Conservation (phyloP, 2,888 invertebrate genomes). For the Tachina fera region DNA sequence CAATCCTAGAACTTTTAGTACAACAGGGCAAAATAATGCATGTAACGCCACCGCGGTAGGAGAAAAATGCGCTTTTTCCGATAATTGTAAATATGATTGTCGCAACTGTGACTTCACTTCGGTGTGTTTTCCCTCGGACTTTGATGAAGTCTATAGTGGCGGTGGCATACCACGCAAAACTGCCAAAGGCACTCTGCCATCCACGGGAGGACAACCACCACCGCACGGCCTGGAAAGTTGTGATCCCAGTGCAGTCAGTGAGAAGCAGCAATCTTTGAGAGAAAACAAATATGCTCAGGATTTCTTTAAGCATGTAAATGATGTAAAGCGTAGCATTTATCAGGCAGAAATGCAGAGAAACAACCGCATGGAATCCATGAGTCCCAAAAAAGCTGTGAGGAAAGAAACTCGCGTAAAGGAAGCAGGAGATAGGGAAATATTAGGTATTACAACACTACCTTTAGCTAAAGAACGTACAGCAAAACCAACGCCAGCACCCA, state of each 20-base stretch:
- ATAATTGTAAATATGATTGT: conserved; percentile 82
- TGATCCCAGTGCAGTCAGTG: conserved; percentile 49
- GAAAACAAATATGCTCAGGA: conserved; percentile 83
- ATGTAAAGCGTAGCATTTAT: conserved; percentile 82
- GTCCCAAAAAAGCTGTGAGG: conserved; percentile 53
- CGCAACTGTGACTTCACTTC: conserved; percentile 83
- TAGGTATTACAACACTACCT: conserved; percentile 76
- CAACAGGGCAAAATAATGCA: conserved; percentile 15
- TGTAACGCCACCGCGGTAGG: conserved; percentile 71
- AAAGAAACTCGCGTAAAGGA: conserved; percentile 63
- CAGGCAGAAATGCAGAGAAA: conserved; percentile 81
- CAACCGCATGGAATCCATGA: conserved; percentile 71
- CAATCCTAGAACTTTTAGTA: conserved; percentile 51
- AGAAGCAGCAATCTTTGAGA: conserved; percentile 78
- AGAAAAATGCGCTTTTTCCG: conserved; percentile 82
- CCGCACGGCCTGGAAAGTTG: conserved; percentile 64
- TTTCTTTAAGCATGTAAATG: conserved; percentile 83
- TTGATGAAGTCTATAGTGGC: conserved; percentile 81
- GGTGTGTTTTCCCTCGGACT: conserved; percentile 83
- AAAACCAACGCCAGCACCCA: conserved; percentile 79
- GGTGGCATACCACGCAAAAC: conserved; percentile 80
- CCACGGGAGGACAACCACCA: conserved; percentile 69
- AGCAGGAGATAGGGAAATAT: conserved; percentile 56
- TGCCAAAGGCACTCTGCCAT: conserved; percentile 78
- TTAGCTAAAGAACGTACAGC: conserved; percentile 78